phyloP scores from a whole-genome alignment of 2,113 vertebrate genomes.

The Cromileptes altivelis region DNA sequence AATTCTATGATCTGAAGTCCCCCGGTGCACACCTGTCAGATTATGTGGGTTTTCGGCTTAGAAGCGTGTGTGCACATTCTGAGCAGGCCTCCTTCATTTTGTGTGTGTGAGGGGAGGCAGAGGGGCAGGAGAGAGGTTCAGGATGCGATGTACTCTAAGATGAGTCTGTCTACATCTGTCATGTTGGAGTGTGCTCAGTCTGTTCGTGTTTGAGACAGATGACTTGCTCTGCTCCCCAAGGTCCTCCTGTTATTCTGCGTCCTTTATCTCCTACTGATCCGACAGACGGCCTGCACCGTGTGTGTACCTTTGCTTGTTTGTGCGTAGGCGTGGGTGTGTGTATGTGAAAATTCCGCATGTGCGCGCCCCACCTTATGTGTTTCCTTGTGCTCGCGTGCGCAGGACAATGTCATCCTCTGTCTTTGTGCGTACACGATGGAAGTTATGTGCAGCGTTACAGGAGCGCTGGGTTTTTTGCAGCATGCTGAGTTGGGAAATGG shows the following conservation, averaged over 20 bases:
- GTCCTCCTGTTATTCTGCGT: conserved; percentile 81
- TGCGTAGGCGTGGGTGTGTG: not conserved
- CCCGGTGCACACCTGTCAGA: conserved; percentile 69
- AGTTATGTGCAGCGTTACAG: conserved; percentile 36
- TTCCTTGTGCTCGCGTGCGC: not conserved
- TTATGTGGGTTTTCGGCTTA: conserved; percentile 43
- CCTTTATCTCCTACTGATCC: conserved; percentile 78
- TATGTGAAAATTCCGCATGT: not conserved
- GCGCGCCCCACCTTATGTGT: not conserved
- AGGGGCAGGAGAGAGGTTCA: conserved; percentile 34
- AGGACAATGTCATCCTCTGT: conserved; percentile 17
- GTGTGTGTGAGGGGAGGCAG: conserved; percentile 1
- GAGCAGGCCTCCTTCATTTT: conserved; percentile 29
- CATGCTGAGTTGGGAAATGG: conserved; percentile 73
- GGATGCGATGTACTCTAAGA: conserved; percentile 69
- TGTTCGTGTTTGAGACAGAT: conserved; percentile 83
- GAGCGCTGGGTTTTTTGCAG: conserved; percentile 31
- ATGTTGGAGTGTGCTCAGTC: conserved; percentile 79
- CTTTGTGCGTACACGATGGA: not conserved
- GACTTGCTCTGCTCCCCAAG: conserved; percentile 79
- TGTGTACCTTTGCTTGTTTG: conserved; percentile 42
- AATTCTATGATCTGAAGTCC: conserved; percentile 58
- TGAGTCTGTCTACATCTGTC: conserved; percentile 80
- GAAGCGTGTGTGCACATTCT: conserved; percentile 48
- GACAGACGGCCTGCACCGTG: conserved; percentile 56